Evolutionary conservation across 2,797 vertebrate genomes (phyloP).

Genomic region (Sebastes itinus): DNA sequence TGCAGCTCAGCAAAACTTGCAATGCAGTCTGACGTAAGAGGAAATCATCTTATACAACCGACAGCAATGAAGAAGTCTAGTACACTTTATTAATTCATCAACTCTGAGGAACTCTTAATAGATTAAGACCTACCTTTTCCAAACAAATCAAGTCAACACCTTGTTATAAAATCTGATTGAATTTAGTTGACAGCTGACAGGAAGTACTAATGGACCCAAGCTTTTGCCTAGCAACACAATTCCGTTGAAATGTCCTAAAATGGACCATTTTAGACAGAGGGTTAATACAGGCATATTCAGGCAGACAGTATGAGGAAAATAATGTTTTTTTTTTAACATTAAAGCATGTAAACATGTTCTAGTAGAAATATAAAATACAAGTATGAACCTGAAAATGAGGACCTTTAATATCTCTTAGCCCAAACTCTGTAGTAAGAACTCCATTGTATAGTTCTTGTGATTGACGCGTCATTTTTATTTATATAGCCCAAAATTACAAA

Average conservation of each 20-base stretch:
- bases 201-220: too few species aligned
- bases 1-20: slow-evolving; percentile 12
- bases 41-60: not conserved
- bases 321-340: too few species aligned
- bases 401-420: not conserved
- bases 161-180: not conserved
- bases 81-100: not conserved
- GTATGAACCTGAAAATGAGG: too few species aligned
- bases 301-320: too few species aligned
- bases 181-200: not conserved
- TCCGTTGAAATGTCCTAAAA: too few species aligned
- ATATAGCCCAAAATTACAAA: not conserved
- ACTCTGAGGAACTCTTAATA: not conserved
- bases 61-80: not conserved
- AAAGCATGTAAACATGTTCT: too few species aligned
- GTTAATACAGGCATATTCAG: too few species aligned
- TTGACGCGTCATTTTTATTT: not conserved
- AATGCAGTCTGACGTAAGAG: not conserved
- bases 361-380: too few species aligned
- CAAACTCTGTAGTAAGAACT: not conserved
- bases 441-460: not conserved
- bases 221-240: too few species aligned
- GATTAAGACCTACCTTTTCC: not conserved
- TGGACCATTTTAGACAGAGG: too few species aligned
- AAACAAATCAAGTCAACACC: not conserved